Percentiles rank a stretch among this genome's conserved stretches.
These are phyloP conservation scores for Equus quagga DNA, from an alignment of 2,113 vertebrate genomes.

Conservation along the genomic window DNA sequence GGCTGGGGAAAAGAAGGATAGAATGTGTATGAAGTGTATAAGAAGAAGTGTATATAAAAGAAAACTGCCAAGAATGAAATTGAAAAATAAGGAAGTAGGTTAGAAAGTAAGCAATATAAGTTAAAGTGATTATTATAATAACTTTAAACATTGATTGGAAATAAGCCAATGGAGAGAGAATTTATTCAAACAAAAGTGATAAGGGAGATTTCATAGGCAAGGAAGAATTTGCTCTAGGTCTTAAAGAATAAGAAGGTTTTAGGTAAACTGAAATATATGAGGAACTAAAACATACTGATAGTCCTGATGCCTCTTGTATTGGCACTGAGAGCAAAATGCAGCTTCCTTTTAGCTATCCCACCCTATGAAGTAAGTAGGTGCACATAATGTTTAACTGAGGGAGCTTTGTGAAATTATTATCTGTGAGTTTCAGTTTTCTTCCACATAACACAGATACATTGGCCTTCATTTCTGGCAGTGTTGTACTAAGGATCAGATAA, in stretches of 20 bases:
- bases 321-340: neutral
- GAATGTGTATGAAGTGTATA: neutral
- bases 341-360: neutral
- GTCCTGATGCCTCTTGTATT: neutral
- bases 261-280: neutral
- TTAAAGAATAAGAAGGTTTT: neutral
- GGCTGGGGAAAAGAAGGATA: neutral
- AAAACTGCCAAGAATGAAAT: neutral
- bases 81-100: neutral
- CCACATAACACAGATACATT: neutral
- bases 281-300: neutral
- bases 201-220: neutral
- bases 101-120: neutral
- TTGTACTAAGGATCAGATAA: constrained; percentile 17
- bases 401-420: neutral
- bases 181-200: neutral
- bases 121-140: neutral
- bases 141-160: neutral
- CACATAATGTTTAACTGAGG: neutral
- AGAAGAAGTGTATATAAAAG: neutral
- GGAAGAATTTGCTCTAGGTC: neutral
- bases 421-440: neutral
- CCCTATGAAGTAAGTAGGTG: neutral
- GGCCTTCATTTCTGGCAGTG: neutral
- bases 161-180: neutral